Evolutionary conservation across 2,888 invertebrate species (phyloP), one percentile per base, ranked within the genome.

Genomic region (Eilema griseolum): DNA sequence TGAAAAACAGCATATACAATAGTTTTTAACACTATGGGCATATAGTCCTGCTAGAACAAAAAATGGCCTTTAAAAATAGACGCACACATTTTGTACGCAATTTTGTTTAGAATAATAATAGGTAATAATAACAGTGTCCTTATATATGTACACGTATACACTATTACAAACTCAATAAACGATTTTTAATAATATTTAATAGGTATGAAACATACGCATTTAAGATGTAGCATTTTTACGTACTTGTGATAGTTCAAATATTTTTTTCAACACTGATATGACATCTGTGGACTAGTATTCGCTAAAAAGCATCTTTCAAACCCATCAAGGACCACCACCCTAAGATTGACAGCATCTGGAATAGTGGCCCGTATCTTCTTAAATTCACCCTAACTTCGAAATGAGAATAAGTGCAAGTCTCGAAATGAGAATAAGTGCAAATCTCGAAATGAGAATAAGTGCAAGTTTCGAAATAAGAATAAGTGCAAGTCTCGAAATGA

Each of bases 211-310:
- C 86, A 86, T 86, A 86, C 79, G 89, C 89, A 89, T 91, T 90
- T 90, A 88, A 85, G 84, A 85, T 86, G 85, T 90, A 91, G 90
- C 89, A 90, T 91, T 92, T 90, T 85, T 90, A 90, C 83, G 78
- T 86, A 87, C 79, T 85, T 89, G 88, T 90, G 86, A 90, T 92
- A 91, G 89, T 83, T 76, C 80, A 81, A 79, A 73, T 81, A 67
- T 64, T 67, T 86, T 85, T 85, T 81, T 84, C 20, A 84, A 75
- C 79, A 74, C 82, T 75, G 74, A 73, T 77, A 71, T 71, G 76
- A 76, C 65, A 12, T 72, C 26, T 75, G 64, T 65, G 23, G 73
- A 61, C 64, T 8, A 28, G 26, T 57, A 5, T 12, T 12, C 12
- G 33, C 12, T 11, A 37, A 37, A 11, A 37, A 37, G 12, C 33